Percentiles rank a stretch among this genome's conserved stretches.
These are phyloP conservation scores for Phyllostomus discolor DNA, from an alignment of 2,113 vertebrate genomes.

Conservation along the genomic window DNA sequence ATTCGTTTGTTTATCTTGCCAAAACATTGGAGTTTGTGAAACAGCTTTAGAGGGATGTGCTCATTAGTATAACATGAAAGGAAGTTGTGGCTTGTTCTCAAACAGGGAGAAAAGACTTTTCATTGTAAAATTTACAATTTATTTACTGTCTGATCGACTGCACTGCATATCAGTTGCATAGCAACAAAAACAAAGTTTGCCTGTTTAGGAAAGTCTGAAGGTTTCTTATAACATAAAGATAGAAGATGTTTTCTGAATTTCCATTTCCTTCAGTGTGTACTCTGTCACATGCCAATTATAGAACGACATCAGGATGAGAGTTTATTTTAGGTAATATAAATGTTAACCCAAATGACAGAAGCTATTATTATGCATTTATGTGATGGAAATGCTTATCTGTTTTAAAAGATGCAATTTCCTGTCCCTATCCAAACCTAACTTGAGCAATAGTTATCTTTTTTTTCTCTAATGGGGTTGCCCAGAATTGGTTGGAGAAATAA, in stretches of 20 bases:
- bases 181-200: slow-evolving; percentile 82
- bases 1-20: slow-evolving; percentile 63
- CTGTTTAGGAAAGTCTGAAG: slow-evolving; percentile 73
- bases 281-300: slow-evolving; percentile 78
- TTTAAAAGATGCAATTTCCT: slow-evolving; percentile 78
- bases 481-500: slow-evolving; percentile 38
- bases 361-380: slow-evolving; percentile 75
- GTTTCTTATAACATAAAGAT: slow-evolving; percentile 71
- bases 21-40: slow-evolving; percentile 66
- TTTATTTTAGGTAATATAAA: slow-evolving; percentile 83
- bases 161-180: slow-evolving; percentile 76
- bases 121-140: slow-evolving; percentile 77
- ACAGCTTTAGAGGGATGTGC: slow-evolving; percentile 68
- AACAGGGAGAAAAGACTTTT: slow-evolving; percentile 68
- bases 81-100: slow-evolving; percentile 75
- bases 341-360: slow-evolving; percentile 74
- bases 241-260: slow-evolving; percentile 74
- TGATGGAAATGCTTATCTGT: slow-evolving; percentile 72
- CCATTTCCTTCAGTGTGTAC: slow-evolving; percentile 72
- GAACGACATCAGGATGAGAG: slow-evolving; percentile 66
- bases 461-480: slow-evolving; percentile 30
- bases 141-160: slow-evolving; percentile 71
- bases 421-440: slow-evolving; percentile 62
- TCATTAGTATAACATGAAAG: slow-evolving; percentile 71
- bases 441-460: slow-evolving; percentile 52